phyloP scores from a whole-genome alignment of 2,888 invertebrate species.

The Hymenopus coronatus region DNA sequence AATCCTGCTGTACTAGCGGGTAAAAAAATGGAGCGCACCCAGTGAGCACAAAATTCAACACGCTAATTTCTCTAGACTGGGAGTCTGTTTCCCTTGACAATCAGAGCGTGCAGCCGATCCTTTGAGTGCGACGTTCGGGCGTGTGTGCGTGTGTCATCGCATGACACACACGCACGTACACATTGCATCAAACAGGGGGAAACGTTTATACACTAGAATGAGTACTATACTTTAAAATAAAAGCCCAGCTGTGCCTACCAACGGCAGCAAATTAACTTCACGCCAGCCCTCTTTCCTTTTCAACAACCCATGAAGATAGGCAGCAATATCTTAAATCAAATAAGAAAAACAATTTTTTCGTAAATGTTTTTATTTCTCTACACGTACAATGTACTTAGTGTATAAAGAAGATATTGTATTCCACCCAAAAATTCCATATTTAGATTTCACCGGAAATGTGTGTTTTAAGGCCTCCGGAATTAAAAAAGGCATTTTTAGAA shows the following conservation, averaged over 20 bases:
- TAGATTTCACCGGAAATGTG: no score
- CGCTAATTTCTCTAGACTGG: neutral
- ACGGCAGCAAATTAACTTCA: neutral
- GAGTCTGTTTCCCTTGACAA: neutral
- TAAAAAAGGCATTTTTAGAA: no score
- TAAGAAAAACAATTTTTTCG: neutral
- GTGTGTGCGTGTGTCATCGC: neutral
- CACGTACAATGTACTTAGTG: no score
- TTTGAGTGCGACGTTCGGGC: neutral
- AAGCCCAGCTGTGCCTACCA: neutral
- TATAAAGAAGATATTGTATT: no score
- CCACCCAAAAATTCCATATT: no score
- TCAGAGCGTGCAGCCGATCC: neutral
- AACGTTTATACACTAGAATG: neutral
- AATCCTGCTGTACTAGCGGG: neutral
- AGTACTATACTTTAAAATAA: neutral
- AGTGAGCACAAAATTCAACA: neutral
- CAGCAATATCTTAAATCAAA: neutral
- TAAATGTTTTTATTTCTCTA: no score
- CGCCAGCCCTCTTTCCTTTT: neutral
- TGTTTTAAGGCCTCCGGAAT: no score
- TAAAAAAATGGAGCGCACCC: neutral
- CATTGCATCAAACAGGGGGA: neutral
- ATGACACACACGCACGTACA: neutral
- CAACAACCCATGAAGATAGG: neutral